Evolutionary conservation across 2,113 vertebrate species (phyloP).

Genomic region (Polypterus senegalus): DNA sequence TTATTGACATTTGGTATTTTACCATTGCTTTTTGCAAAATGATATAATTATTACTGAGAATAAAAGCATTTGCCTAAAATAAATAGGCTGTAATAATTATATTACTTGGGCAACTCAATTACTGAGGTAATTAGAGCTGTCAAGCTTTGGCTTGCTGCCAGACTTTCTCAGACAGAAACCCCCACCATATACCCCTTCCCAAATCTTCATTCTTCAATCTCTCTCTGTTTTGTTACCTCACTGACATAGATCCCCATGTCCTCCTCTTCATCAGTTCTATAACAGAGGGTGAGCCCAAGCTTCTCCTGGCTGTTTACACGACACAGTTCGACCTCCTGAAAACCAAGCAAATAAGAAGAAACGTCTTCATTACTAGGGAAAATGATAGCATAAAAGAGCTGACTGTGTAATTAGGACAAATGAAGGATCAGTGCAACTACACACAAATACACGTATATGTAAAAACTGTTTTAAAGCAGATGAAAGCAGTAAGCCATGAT

Average conservation of each 20-base stretch:
- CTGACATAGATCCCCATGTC: conserved; percentile 87
- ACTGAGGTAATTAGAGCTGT: conserved; percentile 32
- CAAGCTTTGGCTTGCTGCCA: conserved; percentile 17
- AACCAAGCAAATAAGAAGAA: conserved; percentile 17
- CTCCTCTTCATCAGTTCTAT: conserved; percentile 90
- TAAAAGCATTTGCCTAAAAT: conserved; percentile 25
- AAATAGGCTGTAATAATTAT: conserved; percentile 30
- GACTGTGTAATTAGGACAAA: too few relatives aligned
- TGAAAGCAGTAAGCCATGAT: not conserved
- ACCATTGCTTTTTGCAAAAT: conserved; percentile 3
- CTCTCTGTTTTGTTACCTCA: conserved; percentile 55
- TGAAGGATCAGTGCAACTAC: too few relatives aligned
- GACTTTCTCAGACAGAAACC: conserved; percentile 2
- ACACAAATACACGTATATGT: too few relatives aligned
- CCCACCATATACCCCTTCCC: rapidly evolving
- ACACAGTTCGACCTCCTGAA: conserved; percentile 82
- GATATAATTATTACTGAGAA: conserved; percentile 14
- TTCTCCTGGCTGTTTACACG: conserved; percentile 85
- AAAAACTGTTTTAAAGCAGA: not conserved
- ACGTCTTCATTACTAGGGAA: not conserved
- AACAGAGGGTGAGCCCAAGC: conserved; percentile 87
- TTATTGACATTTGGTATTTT: not conserved
- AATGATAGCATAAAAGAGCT: too few relatives aligned
- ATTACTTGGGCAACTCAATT: conserved; percentile 26
- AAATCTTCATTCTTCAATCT: too few relatives aligned